phyloP scores from a whole-genome alignment of 2,113 vertebrate species.

The Rhombomys opimus region DNA sequence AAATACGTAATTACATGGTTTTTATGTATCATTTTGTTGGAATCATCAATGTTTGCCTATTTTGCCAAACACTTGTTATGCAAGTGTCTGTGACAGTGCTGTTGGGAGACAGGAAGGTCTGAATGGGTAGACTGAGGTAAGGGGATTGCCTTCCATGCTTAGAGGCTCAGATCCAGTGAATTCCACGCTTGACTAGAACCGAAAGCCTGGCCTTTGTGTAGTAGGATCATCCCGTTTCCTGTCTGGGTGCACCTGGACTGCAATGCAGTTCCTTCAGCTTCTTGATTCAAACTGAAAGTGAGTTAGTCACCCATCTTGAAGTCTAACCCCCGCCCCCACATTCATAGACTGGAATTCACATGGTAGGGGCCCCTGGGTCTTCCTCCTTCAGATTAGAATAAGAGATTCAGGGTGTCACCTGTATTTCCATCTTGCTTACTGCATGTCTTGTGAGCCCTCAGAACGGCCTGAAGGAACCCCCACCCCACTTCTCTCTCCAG shows the following conservation, averaged over 20 bases:
- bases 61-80: not conserved
- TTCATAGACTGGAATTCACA: not conserved
- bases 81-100: not conserved
- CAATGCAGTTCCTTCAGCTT: not conserved
- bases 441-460: not conserved
- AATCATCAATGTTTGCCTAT: no score
- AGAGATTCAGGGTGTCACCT: rapidly evolving
- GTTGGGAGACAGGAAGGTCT: no score
- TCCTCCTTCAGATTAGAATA: not conserved
- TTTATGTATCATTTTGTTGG: not conserved
- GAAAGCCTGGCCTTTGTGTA: not conserved
- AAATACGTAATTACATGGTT: not conserved
- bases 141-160: not conserved
- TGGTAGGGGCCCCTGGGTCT: not conserved
- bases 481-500: not conserved
- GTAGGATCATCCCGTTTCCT: not conserved
- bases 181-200: not conserved
- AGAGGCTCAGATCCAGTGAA: not conserved
- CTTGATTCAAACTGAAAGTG: not conserved
- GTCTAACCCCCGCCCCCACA: not conserved
- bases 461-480: not conserved
- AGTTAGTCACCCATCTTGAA: not conserved
- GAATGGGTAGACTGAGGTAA: not conserved
- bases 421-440: not conserved
- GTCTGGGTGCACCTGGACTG: not conserved